Evolutionary conservation across 2,888 invertebrate species (phyloP).

Genomic region (Eupithecia insigniata): DNA sequence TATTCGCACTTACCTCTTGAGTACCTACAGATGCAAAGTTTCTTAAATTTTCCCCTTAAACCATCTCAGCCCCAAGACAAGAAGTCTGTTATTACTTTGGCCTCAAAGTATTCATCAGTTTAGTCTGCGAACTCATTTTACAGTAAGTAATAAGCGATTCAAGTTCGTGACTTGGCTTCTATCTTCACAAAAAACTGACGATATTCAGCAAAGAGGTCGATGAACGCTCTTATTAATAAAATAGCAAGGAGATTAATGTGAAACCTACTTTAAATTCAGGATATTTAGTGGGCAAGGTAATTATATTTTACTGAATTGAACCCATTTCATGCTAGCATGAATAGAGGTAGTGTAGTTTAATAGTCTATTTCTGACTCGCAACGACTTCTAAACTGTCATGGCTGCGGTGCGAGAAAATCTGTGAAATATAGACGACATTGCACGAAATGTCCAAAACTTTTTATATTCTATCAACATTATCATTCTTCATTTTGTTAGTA

Average conservation of each 20-base stretch:
- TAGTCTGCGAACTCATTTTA: background rate
- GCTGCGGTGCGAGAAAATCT: background rate
- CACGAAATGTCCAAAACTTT: background rate
- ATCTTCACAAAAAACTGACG: constrained; percentile 6
- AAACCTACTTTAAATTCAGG: constrained; percentile 9
- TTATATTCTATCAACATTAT: background rate
- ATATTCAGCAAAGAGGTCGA: background rate
- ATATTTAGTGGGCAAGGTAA: background rate
- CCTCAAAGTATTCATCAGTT: constrained; percentile 1
- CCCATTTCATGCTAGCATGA: background rate
- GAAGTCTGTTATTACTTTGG: background rate
- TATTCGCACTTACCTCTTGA: background rate
- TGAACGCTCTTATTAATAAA: constrained; percentile 1
- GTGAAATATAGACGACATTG: background rate
- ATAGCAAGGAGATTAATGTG: constrained; percentile 1
- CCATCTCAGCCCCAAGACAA: background rate
- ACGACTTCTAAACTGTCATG: background rate
- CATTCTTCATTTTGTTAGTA: background rate
- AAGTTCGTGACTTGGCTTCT: background rate
- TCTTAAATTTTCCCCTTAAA: background rate
- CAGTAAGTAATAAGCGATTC: constrained; percentile 6
- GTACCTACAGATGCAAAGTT: background rate
- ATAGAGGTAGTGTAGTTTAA: background rate
- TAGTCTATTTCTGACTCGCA: background rate
- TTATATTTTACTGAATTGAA: constrained; percentile 1